phyloP scores from a whole-genome alignment of 2,888 invertebrate species.

The Folsomia candida region DNA sequence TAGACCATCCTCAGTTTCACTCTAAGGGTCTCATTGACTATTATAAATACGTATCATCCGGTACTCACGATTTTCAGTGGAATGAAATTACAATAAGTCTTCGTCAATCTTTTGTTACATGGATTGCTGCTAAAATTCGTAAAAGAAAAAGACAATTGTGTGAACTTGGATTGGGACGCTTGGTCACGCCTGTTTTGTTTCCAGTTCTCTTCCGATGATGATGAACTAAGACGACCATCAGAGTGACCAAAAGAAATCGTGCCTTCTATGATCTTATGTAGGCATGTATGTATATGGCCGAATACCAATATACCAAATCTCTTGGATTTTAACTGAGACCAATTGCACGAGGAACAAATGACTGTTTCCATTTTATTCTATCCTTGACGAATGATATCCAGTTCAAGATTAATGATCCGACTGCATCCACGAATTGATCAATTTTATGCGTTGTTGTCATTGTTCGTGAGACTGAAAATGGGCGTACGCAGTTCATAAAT shows the following conservation, averaged over 20 bases:
- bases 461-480: not conserved
- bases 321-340: not conserved
- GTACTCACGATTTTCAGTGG: not conserved
- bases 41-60: not conserved
- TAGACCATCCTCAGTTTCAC: no score
- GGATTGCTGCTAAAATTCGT: not conserved
- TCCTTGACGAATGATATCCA: not conserved
- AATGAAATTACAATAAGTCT: not conserved
- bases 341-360: conserved; percentile 1
- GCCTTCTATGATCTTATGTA: no score
- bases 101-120: not conserved
- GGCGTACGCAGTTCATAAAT: not conserved
- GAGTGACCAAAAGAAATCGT: conserved; percentile 5
- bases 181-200: not conserved
- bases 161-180: not conserved
- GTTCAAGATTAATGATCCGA: not conserved
- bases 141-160: not conserved
- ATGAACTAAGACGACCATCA: not conserved
- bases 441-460: no score
- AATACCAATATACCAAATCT: not conserved
- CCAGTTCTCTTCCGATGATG: no score
- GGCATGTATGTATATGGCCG: no score
- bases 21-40: no score
- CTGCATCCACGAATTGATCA: not conserved
- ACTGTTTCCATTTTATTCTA: not conserved